These are phyloP conservation scores for Acridotheres tristis DNA, from an alignment of 2,797 vertebrate species.

Conservation along the genomic window DNA sequence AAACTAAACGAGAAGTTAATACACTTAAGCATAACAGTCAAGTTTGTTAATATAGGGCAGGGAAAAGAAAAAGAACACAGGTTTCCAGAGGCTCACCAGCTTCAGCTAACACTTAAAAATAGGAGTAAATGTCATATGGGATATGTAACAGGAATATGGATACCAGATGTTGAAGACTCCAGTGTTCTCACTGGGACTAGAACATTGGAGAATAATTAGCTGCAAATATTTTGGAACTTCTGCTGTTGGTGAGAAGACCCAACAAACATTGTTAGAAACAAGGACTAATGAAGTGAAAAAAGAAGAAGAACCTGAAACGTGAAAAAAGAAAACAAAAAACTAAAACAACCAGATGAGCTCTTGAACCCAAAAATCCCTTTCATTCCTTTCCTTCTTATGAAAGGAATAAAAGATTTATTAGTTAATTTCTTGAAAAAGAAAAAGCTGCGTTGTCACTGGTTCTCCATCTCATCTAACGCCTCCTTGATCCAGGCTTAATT, in stretches of 20 bases:
- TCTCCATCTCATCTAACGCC: not conserved
- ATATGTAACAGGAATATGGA: not conserved
- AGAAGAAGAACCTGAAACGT: rapidly evolving
- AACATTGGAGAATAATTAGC: not conserved
- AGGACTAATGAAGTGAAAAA: not conserved
- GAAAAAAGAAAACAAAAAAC: rapidly evolving
- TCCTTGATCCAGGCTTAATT: not conserved
- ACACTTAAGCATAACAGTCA: not conserved
- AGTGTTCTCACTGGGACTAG: not conserved
- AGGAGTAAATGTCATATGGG: not conserved
- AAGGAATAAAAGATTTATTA: not conserved
- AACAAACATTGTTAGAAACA: not conserved
- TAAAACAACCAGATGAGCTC: not conserved
- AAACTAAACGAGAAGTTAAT: not conserved
- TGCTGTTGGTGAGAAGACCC: not conserved
- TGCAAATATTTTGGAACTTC: not conserved
- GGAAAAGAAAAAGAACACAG: not conserved
- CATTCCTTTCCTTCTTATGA: not conserved
- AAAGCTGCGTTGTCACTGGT: not conserved
- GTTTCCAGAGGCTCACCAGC: not conserved
- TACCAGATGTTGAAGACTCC: not conserved
- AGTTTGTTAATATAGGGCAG: rapidly evolving
- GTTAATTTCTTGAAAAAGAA: not conserved
- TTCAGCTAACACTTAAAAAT: not conserved
- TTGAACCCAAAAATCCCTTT: not conserved